Base-by-base conservation (phyloP, 2,888 invertebrate genomes). In the Athripsodes cinereus region DNA sequence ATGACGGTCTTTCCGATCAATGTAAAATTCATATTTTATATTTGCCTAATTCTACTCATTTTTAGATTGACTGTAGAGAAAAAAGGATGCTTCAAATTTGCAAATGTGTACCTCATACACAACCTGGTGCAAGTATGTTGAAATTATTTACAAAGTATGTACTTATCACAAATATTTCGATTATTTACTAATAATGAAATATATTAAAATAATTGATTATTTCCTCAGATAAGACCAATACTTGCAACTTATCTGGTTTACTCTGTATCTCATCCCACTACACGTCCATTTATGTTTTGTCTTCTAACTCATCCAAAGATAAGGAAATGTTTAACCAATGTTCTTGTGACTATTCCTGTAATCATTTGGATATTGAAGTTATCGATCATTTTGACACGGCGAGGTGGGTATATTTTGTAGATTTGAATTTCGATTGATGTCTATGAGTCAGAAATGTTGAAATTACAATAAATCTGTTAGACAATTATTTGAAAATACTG, bases 21-120 rank as follows among this genome's bases (percentile, higher is more conserved):
- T n/a, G n/a, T n/a, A n/a, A n/a, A n/a, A n/a, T n/a, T n/a, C n/a
- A n/a, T n/a, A n/a, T n/a, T n/a, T n/a, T n/a, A n/a, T n/a, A n/a
- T n/a, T n/a, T n/a, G n/a, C n/a, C n/a, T n/a, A n/a, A n/a, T n/a
- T n/a, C n/a, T n/a, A n/a, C n/a, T 26, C 5, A 16, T 47, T 57
- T 55, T 10, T 19, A 57, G 52, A 52, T 52, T 13, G 18, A 13
- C 1, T 57, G 57, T 18, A 20, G 52, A 2, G 21, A 57, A 13
- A 57, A 47, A 16, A 2, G 16, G 2, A 35, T 52, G 52, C 18
- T 34, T 31, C 19, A 52, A 16, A 5, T 47, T 11, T 57, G 52
- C 22, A 47, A 31, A 16, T 57, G 52, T 34, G 16, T 57, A 22
- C 57, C 52, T 8, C 57, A 57, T 26, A 21, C n/a, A 6, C 52